A percentile compares a stretch with the other conserved stretches of the same genome.
Evolutionary conservation across 2,113 vertebrate species (phyloP).

Genomic region (Mormoops blainvillei): DNA sequence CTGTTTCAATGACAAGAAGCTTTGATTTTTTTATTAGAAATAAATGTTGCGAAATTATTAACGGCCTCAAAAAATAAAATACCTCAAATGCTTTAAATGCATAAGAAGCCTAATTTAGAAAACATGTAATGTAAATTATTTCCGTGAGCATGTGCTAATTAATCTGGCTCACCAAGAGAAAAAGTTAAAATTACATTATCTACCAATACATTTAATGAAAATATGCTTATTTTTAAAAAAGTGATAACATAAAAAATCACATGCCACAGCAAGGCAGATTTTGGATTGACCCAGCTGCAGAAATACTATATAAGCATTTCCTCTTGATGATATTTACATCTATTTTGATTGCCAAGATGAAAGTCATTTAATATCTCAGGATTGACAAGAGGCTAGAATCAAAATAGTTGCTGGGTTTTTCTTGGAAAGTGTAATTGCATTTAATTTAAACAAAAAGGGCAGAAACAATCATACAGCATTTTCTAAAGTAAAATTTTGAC

Average conservation of each 20-base stretch:
- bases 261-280: not conserved
- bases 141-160: not conserved
- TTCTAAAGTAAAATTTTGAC: not conserved
- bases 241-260: not conserved
- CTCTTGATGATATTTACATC: slow-evolving; percentile 22
- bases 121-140: not conserved
- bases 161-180: not conserved
- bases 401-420: slow-evolving; percentile 34
- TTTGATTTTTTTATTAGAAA: not conserved
- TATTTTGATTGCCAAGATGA: slow-evolving; percentile 26
- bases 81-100: not conserved
- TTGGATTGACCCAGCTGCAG: slow-evolving; percentile 22
- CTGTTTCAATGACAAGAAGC: not conserved
- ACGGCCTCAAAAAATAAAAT: not conserved
- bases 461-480: not conserved
- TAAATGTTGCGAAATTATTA: not conserved
- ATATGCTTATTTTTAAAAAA: not conserved
- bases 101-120: not conserved
- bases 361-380: slow-evolving; percentile 37
- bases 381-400: not conserved
- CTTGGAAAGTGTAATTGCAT: slow-evolving; percentile 35
- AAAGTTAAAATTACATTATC: not conserved
- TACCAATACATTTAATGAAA: not conserved
- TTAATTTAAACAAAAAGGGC: slow-evolving; percentile 21
- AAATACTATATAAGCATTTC: slow-evolving; percentile 5